phyloP scores from a whole-genome alignment of 2,113 vertebrate species.

The Meleagris gallopavo region DNA sequence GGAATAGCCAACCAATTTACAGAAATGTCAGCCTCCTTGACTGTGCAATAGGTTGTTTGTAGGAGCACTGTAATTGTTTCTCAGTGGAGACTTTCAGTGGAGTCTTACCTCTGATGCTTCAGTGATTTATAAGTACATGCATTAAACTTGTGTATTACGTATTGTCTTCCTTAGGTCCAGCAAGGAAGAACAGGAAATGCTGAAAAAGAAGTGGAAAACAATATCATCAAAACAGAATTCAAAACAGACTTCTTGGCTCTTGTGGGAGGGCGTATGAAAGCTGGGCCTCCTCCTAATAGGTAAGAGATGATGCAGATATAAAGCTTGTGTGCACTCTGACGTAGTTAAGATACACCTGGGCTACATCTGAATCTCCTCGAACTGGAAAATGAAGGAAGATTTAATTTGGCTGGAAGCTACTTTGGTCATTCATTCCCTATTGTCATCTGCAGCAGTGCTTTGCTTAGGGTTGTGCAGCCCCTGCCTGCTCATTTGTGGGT shows the following conservation, averaged over 20 bases:
- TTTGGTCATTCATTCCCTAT: background rate
- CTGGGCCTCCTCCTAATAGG: conserved; percentile 74
- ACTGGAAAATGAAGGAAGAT: background rate
- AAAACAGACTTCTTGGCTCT: conserved; percentile 71
- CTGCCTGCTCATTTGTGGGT: background rate
- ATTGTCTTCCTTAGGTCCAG: conserved; percentile 66
- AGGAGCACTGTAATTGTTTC: background rate
- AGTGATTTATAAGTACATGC: background rate
- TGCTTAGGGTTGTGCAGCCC: background rate
- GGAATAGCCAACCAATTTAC: background rate
- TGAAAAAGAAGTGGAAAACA: conserved; percentile 74
- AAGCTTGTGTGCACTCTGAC: background rate
- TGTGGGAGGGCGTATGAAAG: conserved; percentile 67
- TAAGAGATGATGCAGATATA: background rate
- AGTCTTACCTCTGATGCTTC: background rate
- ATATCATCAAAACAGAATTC: conserved; percentile 74
- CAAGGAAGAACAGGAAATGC: conserved; percentile 75
- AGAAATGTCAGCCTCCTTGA: background rate
- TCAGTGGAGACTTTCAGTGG: background rate
- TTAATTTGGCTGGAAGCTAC: background rate
- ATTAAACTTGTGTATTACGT: background rate
- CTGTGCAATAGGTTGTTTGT: background rate
- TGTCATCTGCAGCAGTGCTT: background rate
- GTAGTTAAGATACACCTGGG: background rate
- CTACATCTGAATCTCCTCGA: background rate